phyloP scores from a whole-genome alignment of 1,140 invertebrate species.

The Augochlora pura region DNA sequence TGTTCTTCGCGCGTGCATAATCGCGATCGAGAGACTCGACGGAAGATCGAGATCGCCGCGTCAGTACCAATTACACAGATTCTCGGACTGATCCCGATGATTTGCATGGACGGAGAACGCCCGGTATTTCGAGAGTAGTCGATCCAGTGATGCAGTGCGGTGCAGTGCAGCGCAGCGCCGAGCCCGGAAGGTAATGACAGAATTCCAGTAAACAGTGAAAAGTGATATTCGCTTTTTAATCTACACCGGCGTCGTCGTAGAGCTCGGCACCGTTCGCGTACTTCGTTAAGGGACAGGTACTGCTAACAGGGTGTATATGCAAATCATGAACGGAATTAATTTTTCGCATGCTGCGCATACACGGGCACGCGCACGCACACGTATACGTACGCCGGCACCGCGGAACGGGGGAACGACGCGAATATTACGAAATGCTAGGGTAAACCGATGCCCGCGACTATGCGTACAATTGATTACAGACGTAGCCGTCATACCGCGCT shows the following conservation, averaged over 20 bases:
- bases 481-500: conserved; percentile 67
- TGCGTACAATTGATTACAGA: conserved; percentile 68
- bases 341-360: conserved; percentile 63
- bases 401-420: conserved; percentile 25
- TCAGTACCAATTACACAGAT: too few species aligned
- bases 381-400: neutral
- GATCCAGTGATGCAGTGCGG: neutral
- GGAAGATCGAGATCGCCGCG: too few species aligned
- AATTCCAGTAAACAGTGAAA: conserved; percentile 3
- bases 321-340: conserved; percentile 60
- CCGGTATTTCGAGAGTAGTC: neutral
- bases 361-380: conserved; percentile 3
- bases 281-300: conserved; percentile 47
- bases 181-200: neutral
- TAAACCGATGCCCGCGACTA: conserved; percentile 58
- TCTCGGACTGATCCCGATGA: too few species aligned
- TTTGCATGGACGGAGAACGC: neutral
- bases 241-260: neutral
- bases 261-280: conserved; percentile 8
- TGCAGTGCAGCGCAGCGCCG: too few species aligned
- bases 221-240: conserved; percentile 33
- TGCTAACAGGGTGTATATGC: conserved; percentile 56
- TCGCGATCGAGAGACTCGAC: too few species aligned
- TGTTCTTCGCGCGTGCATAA: too few species aligned
- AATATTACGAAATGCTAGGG: conserved; percentile 53